A percentile compares a stretch with the other conserved stretches of the same genome.
Conservation (phyloP, 2,888 invertebrate species). For the Nephrotoma flavescens region DNA sequence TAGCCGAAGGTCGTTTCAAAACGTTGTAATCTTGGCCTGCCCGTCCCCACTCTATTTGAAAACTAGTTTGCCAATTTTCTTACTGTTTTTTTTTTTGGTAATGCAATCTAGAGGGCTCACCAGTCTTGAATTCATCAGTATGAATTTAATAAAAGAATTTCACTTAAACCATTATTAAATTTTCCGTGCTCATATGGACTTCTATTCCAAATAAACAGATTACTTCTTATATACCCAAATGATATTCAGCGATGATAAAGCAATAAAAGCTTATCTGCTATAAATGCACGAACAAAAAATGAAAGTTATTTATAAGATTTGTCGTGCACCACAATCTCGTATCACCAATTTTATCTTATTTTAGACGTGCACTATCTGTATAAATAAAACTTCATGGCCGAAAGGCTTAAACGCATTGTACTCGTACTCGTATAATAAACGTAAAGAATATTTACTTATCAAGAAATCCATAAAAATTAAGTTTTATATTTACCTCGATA, state of each 20-base stretch:
- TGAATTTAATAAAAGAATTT: too few species aligned
- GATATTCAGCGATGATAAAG: background rate
- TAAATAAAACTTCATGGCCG: background rate
- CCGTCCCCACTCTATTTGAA: too few species aligned
- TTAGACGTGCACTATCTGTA: background rate
- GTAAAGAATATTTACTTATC: background rate
- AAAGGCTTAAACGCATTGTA: background rate
- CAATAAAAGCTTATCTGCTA: background rate
- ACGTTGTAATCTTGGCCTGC: too few species aligned
- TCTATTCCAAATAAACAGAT: too few species aligned
- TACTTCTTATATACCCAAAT: background rate
- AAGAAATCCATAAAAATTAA: background rate
- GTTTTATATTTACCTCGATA: background rate
- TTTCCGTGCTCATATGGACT: too few species aligned
- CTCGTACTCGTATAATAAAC: background rate
- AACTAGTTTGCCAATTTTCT: too few species aligned
- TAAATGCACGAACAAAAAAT: background rate
- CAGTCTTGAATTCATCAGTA: too few species aligned
- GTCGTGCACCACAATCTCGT: background rate
- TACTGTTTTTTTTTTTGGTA: too few species aligned
- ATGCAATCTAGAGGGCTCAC: too few species aligned
- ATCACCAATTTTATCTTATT: background rate
- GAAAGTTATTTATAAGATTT: background rate
- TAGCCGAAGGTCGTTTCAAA: too few species aligned
- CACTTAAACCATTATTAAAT: too few species aligned